Evolutionary conservation across 2,888 invertebrate species (phyloP).

Genomic region (Escarpia spicata): DNA sequence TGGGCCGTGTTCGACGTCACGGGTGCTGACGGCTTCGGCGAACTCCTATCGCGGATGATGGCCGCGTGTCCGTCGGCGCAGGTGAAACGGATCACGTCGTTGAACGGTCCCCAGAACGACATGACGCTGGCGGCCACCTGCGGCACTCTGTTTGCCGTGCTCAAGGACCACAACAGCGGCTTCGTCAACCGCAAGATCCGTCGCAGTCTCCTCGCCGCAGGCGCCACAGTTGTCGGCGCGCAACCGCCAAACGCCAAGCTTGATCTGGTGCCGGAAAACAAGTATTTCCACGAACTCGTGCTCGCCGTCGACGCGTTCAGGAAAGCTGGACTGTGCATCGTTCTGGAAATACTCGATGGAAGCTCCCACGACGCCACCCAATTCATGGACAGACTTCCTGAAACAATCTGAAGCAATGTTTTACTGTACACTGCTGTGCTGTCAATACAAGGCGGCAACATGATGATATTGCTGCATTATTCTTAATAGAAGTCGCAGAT

Average conservation of each 20-base stretch:
- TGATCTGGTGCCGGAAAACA: neutral
- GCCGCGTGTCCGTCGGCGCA: neutral
- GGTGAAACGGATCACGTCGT: neutral
- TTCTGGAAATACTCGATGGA: neutral
- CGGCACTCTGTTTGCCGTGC: neutral
- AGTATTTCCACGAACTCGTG: neutral
- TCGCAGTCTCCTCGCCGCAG: neutral
- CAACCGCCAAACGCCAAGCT: neutral
- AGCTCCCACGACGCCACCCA: neutral
- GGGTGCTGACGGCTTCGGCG: neutral
- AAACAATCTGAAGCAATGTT: neutral
- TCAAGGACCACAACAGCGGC: neutral
- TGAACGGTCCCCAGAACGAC: neutral
- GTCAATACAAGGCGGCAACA: neutral
- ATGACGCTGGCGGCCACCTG: neutral
- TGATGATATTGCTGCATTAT: neutral
- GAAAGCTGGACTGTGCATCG: neutral
- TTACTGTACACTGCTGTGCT: neutral
- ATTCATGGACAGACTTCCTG: neutral
- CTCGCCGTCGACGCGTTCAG: neutral
- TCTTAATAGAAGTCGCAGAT: neutral
- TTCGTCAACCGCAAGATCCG: neutral
- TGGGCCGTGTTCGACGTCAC: neutral
- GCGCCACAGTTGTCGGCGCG: neutral
- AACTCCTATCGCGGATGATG: neutral